Evolutionary conservation across 2,113 vertebrate species (phyloP).

Genomic region (Megaceryle maxima): DNA sequence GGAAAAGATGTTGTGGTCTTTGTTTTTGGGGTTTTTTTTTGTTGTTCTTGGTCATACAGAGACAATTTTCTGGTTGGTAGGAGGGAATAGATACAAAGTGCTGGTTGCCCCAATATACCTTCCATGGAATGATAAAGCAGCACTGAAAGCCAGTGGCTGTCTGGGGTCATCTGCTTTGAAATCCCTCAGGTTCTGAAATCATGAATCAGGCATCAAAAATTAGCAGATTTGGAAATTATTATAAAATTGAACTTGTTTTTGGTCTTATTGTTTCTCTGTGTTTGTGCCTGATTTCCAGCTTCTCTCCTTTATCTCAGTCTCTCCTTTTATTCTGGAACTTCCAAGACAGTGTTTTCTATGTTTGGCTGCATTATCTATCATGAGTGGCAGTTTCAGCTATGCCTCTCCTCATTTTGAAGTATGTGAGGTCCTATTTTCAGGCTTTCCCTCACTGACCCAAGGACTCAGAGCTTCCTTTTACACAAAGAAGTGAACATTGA

Average conservation of each 20-base stretch:
- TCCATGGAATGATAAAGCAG: not conserved
- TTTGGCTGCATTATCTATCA: not conserved
- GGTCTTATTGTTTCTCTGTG: not conserved
- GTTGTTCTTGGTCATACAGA: not conserved
- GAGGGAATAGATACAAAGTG: not conserved
- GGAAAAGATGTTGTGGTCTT: not conserved
- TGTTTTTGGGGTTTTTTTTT: not conserved
- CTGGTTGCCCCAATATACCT: not conserved
- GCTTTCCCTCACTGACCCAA: not conserved
- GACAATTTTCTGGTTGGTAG: not conserved
- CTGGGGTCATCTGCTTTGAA: not conserved
- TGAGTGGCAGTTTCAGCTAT: not conserved
- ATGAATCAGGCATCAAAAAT: not conserved
- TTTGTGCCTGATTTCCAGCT: not conserved
- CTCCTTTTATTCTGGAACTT: not conserved
- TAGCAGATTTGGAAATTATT: not conserved
- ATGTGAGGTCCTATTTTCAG: not conserved
- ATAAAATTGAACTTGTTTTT: not conserved
- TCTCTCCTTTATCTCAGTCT: not conserved
- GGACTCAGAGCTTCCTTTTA: not conserved
- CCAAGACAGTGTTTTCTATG: fast-evolving
- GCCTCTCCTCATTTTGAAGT: not conserved
- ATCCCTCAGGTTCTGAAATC: not conserved
- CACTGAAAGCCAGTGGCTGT: not conserved
- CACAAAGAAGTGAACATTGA: fast-evolving